phyloP scores from a whole-genome alignment of 2,888 invertebrate species.

The Ochlodes sylvanus region DNA sequence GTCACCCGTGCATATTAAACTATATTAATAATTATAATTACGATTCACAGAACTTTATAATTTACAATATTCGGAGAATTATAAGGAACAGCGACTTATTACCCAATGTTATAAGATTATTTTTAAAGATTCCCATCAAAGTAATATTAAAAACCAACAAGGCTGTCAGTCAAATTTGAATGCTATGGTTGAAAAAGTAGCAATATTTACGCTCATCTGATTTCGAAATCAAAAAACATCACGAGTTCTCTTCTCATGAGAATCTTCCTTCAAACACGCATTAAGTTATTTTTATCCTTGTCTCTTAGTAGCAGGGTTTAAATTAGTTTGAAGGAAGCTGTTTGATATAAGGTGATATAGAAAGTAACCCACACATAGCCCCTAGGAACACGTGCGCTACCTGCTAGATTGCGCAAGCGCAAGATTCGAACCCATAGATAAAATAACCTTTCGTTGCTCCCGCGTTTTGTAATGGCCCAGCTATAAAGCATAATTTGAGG shows the following conservation, averaged over 20 bases:
- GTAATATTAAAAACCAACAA: slow-evolving; percentile 30
- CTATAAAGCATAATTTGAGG: slow-evolving; percentile 15
- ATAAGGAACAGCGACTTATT: neutral
- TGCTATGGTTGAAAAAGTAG: slow-evolving; percentile 29
- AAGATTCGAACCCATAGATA: slow-evolving; percentile 43
- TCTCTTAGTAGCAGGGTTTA: neutral
- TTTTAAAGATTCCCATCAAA: neutral
- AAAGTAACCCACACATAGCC: slow-evolving; percentile 45
- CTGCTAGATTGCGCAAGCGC: slow-evolving; percentile 50
- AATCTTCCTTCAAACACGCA: neutral
- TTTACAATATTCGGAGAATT: neutral
- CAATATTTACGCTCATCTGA: slow-evolving; percentile 33
- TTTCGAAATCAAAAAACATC: slow-evolving; percentile 24
- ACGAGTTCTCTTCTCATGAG: slow-evolving; percentile 15
- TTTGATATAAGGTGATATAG: slow-evolving; percentile 37
- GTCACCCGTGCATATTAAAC: neutral
- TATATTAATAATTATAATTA: slow-evolving; percentile 1
- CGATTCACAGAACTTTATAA: slow-evolving; percentile 1
- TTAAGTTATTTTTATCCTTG: neutral
- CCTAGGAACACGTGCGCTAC: slow-evolving; percentile 53
- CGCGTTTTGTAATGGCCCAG: slow-evolving; percentile 31
- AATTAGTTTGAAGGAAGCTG: neutral
- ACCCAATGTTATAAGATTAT: neutral
- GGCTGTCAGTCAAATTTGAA: slow-evolving; percentile 27
- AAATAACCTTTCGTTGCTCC: slow-evolving; percentile 36